Evolutionary conservation across 2,113 vertebrate genomes (phyloP), one percentile per base, ranked within the genome.

Genomic region (Zosterops hypoxanthus): DNA sequence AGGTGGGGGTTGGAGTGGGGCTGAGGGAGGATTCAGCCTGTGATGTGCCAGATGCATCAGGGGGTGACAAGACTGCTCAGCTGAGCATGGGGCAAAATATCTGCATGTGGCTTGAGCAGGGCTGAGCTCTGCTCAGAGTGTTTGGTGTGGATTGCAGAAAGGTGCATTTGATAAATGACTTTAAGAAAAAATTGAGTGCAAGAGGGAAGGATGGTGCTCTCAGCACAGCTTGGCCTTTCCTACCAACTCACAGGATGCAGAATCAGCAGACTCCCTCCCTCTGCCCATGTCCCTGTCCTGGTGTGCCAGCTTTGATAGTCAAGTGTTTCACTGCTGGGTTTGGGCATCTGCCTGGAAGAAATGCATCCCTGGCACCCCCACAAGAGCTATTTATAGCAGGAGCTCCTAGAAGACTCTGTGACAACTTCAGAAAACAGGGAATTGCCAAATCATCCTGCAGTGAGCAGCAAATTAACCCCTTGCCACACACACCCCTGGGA

Each of bases 351-450:
- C 81, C 65, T 87, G 70, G 78, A 52, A 81, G 86, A 92, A 92
- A 79, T 36, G 77, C 78, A 25, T 68, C 39, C 39, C 41, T 93
- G 94, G 95, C 17, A 11, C 11, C 8, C 33, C 47, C 33, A 60
- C 93, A 80, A 91, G 63, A 88, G 64, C 55, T 92, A 88, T 55
- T 94, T 79, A 87, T 92, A 94, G 88, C 90, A 76, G 56, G 76
- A 82, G 57, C 95, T 96, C 91, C 95, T 95, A 68, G 97, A 97
- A 96, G 94, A 87, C 18, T 36, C 39, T 15, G 46, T 52, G 73
- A 87, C 15, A 72, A 61, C 34, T 79, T 69, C 55, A 95, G 84
- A 87, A 95, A 91, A 66, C 6, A 55, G 83, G 66, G 68, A 87
- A 50, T 21, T 47, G 55, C 42, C 24, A 78, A 39, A 65, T 52